Percentiles rank a stretch among this genome's conserved stretches.
Conservation (phyloP, 2,888 invertebrate species). For the Pyrocoelia pectoralis region DNA sequence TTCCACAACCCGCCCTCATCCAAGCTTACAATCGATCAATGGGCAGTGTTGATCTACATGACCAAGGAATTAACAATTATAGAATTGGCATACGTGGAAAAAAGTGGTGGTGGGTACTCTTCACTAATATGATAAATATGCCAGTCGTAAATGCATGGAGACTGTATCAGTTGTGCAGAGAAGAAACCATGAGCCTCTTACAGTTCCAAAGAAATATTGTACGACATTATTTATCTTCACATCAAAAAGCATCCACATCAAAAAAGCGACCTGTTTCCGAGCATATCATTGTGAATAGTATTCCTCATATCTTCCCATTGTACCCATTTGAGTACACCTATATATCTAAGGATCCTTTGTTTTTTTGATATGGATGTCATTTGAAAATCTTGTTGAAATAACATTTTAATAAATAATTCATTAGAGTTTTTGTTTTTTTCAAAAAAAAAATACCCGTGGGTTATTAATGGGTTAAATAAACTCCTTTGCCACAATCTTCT, state of each 20-base stretch:
- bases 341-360: no score
- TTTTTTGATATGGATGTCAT: no score
- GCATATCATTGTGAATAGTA: no score
- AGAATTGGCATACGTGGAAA: neutral
- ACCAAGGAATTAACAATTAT: neutral
- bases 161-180: neutral
- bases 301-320: no score
- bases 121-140: neutral
- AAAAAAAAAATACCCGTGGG: no score
- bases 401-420: no score
- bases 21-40: neutral
- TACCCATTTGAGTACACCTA: no score
- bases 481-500: no score
- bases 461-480: no score
- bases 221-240: neutral
- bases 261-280: neutral
- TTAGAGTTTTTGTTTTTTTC: no score
- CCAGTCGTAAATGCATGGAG: neutral
- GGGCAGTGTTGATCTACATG: neutral
- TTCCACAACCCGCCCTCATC: neutral
- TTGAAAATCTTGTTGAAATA: no score
- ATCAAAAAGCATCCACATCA: neutral
- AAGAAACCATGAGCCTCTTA: neutral
- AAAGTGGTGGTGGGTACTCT: no score
- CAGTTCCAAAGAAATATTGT: neutral